Evolutionary conservation across 2,797 vertebrate genomes (phyloP).

Genomic region (Gymnothorax reevesii): DNA sequence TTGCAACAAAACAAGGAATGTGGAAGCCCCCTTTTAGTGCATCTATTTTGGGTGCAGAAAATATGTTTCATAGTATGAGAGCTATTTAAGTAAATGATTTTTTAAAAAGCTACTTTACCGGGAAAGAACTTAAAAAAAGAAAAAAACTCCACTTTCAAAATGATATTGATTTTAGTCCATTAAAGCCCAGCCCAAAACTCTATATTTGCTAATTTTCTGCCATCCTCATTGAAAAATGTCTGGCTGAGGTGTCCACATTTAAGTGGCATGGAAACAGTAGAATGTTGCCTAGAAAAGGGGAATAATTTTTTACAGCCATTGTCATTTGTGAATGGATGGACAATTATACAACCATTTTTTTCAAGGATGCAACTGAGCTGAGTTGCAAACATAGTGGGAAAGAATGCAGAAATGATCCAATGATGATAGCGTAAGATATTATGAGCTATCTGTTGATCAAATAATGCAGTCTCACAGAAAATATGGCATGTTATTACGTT

Average conservation of each 20-base stretch:
- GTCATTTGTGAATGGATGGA: neutral
- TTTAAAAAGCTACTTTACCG: too few species aligned
- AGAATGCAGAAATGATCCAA: neutral
- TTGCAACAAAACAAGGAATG: constrained; percentile 3
- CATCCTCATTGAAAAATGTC: neutral
- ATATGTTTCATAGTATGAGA: neutral
- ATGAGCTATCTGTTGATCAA: neutral
- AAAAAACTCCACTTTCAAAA: neutral
- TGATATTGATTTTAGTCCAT: neutral
- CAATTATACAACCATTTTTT: neutral
- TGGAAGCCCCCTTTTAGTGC: constrained; percentile 6
- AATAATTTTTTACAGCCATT: neutral
- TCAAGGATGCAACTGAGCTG: neutral
- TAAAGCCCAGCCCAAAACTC: neutral
- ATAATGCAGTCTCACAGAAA: neutral
- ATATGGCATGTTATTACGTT: neutral
- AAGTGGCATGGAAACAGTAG: neutral
- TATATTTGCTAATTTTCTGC: neutral
- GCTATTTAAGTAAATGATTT: too few species aligned
- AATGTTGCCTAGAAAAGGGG: neutral
- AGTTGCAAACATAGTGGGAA: neutral
- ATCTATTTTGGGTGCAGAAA: neutral
- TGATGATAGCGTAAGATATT: neutral
- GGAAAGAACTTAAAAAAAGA: neutral
- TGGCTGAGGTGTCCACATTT: neutral